Evolutionary conservation across 1,140 invertebrate genomes (phyloP).

Genomic region (Tenebrio molitor): DNA sequence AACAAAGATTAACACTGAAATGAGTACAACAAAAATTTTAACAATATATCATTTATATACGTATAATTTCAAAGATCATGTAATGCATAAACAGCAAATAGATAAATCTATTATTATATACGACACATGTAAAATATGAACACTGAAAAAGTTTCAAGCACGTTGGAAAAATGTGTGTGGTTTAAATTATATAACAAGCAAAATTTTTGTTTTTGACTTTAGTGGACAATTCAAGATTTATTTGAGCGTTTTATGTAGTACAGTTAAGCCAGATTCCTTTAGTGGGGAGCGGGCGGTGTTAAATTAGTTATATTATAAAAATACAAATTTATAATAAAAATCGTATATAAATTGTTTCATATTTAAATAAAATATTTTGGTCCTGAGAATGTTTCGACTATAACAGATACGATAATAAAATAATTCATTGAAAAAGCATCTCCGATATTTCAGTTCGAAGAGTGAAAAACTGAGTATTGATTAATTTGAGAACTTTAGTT

Average conservation of each 20-base stretch:
- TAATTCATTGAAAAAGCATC: background rate
- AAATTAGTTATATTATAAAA: slow-evolving; percentile 42
- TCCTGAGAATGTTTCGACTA: slow-evolving; percentile 41
- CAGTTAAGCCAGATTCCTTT: slow-evolving; percentile 24
- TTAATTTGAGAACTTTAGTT: slow-evolving; percentile 35
- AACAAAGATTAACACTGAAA: slow-evolving; percentile 30
- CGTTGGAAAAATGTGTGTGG: background rate
- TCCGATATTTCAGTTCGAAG: too few species aligned
- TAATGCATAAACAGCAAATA: slow-evolving; percentile 25
- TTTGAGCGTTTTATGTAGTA: slow-evolving; percentile 23
- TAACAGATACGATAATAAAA: slow-evolving; percentile 14
- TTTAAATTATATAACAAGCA: slow-evolving; percentile 12
- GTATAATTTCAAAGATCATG: slow-evolving; percentile 1
- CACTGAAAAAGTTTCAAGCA: slow-evolving; percentile 29
- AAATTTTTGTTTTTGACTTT: background rate
- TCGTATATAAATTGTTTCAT: slow-evolving; percentile 4
- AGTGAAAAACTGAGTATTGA: slow-evolving; percentile 15
- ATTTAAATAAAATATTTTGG: slow-evolving; percentile 38
- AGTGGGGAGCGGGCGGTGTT: slow-evolving; percentile 5
- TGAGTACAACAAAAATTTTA: slow-evolving; percentile 23
- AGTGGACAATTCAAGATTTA: slow-evolving; percentile 12
- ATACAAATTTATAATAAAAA: slow-evolving; percentile 42
- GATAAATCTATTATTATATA: background rate
- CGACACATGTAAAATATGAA: slow-evolving; percentile 26
- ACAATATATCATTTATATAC: slow-evolving; percentile 27